Conservation (phyloP, 2,113 vertebrate genomes). For the Lepisosteus osseus region DNA sequence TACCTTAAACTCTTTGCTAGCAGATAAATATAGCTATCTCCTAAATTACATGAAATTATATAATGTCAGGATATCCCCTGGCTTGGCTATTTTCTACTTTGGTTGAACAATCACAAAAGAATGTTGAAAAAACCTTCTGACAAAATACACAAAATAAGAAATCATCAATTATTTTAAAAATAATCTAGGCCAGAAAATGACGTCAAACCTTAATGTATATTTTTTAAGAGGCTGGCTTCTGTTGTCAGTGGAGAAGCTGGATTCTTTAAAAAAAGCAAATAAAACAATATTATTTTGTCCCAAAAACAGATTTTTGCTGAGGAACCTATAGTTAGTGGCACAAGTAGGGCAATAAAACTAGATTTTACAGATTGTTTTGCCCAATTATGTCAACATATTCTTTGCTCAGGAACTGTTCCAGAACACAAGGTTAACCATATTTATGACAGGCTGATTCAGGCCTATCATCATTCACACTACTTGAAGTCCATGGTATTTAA, state of each 20-base stretch:
- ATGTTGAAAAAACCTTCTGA: constrained; percentile 36
- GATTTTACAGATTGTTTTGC: constrained; percentile 56
- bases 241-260: background rate
- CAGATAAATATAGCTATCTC: constrained; percentile 53
- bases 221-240: background rate
- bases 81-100: constrained; percentile 49
- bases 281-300: background rate
- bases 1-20: constrained; percentile 45
- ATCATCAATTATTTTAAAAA: constrained; percentile 23
- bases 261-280: constrained; percentile 24
- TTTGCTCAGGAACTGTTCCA: constrained; percentile 27
- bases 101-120: constrained; percentile 48
- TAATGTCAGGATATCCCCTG: constrained; percentile 34
- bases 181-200: constrained; percentile 17
- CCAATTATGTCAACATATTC: constrained; percentile 40
- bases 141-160: constrained; percentile 10
- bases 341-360: constrained; percentile 49
- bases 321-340: constrained; percentile 63
- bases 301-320: constrained; percentile 10
- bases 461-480: too few species aligned
- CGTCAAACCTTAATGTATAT: background rate
- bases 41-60: constrained; percentile 55
- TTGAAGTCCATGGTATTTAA: too few species aligned
- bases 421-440: constrained; percentile 42
- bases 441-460: background rate